Evolutionary conservation across 2,888 invertebrate species (phyloP), one percentile per base, ranked within the genome.

Genomic region (Hartigia nigra): DNA sequence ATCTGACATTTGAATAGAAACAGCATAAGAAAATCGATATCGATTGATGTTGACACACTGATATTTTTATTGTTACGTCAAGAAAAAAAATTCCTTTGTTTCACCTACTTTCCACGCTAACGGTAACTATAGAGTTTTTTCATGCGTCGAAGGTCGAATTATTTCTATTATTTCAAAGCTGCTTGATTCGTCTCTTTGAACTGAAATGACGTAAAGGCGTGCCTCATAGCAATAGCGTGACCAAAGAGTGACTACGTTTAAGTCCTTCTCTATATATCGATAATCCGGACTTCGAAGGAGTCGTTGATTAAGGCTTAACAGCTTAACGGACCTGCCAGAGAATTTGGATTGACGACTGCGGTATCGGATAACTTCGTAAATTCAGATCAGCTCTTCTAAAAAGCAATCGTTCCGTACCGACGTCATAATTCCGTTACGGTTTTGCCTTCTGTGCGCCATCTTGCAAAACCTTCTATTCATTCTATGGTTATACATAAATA

Each of bases 271-370:
- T 23, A 14, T 9, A 9, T 23, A 83, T 82, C 82, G 82, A 80
- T 83, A 81, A 83, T 82, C 82, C 79, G 74, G 69, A 77, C 75
- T 79, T 75, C 76, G 70, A 82, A 82, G 78, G 80, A 77, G 82
- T 76, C 79, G 80, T 39, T 81, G 83, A 83, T 82, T 82, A 83
- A 82, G 77, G 78, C 78, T 81, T 74, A 75, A 31, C 77, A 80
- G 70, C 81, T 78, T 78, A 79, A 76, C 82, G 76, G 78, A 80
- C 79, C 77, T 70, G 36, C 36, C 55, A 31, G 75, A 55, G 55
- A 23, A 55, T 55, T 55, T 23, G 55, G 23, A 55, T 55, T 23
- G 55, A 55, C 55, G 55, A 55, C 9, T 55, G 23, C 55, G 23
- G 55, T 55, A 23, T 23, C 23, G 55, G 55, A 55, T 55, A 55